Evolutionary conservation across 2,888 invertebrate genomes (phyloP).

Genomic region (Dynastes grantii): DNA sequence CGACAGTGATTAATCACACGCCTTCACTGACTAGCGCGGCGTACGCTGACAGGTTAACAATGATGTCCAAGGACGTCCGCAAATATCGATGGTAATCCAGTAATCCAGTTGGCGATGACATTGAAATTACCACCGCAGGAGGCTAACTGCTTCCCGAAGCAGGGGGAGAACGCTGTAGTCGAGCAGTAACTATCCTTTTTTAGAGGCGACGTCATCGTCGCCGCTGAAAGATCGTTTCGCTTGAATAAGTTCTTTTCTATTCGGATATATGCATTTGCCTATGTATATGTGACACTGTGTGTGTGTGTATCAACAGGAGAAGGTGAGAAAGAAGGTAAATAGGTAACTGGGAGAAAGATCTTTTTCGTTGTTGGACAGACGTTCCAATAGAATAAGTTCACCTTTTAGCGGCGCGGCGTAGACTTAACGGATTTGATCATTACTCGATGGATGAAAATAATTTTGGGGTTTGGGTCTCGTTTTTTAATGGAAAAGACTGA

Average conservation of each 20-base stretch:
- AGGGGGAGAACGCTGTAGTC: background rate
- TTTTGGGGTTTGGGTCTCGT: too few species aligned
- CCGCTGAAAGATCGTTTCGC: background rate
- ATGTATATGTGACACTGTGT: background rate
- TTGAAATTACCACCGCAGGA: constrained; percentile 11
- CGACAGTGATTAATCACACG: constrained; percentile 18
- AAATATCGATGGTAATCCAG: constrained; percentile 1
- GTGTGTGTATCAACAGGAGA: background rate
- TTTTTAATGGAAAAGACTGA: too few species aligned
- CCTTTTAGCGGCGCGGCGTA: background rate
- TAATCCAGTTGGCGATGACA: constrained; percentile 20
- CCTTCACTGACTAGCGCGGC: too few species aligned
- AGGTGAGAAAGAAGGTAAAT: background rate
- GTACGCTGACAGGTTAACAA: background rate
- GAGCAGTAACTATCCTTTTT: background rate
- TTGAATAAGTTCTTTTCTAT: background rate
- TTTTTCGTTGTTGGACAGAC: background rate
- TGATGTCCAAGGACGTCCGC: constrained; percentile 4
- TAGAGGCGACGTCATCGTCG: too few species aligned
- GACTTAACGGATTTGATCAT: constrained; percentile 14
- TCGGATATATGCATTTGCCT: background rate
- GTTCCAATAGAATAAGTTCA: background rate
- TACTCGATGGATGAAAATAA: background rate
- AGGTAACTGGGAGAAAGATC: background rate
- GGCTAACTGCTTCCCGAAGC: background rate